phyloP scores from a whole-genome alignment of 2,888 invertebrate species.

The Agrenia bidenticulata region DNA sequence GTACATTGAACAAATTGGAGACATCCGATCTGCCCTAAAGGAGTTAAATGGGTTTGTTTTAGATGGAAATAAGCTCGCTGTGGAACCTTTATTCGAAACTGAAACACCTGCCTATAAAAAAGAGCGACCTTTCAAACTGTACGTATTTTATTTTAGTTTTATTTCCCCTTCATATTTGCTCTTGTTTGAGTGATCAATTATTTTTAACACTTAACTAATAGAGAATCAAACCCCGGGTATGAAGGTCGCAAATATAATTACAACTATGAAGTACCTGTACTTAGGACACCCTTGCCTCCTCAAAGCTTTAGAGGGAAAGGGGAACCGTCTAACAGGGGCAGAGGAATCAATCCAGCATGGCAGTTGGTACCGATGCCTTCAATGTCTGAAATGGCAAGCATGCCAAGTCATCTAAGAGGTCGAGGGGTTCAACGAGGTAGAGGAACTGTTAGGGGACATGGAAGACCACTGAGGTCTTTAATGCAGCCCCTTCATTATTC shows the following conservation, averaged over 20 bases:
- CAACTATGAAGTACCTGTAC: too few species aligned
- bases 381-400: conserved; percentile 6
- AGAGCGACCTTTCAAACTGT: too few species aligned
- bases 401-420: background rate
- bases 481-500: too few species aligned
- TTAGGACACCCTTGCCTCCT: background rate
- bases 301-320: background rate
- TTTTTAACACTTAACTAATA: too few species aligned
- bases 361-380: conserved; percentile 23
- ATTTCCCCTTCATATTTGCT: too few species aligned
- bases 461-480: too few species aligned
- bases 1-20: conserved; percentile 87
- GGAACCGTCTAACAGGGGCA: background rate
- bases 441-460: too few species aligned
- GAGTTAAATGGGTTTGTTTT: conserved; percentile 88
- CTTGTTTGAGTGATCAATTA: too few species aligned
- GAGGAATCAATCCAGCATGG: conserved; percentile 6
- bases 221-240: too few species aligned
- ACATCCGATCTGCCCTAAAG: conserved; percentile 87
- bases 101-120: background rate
- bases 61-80: conserved; percentile 89
- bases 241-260: too few species aligned
- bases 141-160: too few species aligned
- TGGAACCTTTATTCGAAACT: conserved; percentile 61
- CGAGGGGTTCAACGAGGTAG: background rate